Percentiles rank a stretch among this genome's conserved stretches.
Evolutionary conservation across 2,113 vertebrate species (phyloP).

Genomic region (Microcebus lehilahytsara): DNA sequence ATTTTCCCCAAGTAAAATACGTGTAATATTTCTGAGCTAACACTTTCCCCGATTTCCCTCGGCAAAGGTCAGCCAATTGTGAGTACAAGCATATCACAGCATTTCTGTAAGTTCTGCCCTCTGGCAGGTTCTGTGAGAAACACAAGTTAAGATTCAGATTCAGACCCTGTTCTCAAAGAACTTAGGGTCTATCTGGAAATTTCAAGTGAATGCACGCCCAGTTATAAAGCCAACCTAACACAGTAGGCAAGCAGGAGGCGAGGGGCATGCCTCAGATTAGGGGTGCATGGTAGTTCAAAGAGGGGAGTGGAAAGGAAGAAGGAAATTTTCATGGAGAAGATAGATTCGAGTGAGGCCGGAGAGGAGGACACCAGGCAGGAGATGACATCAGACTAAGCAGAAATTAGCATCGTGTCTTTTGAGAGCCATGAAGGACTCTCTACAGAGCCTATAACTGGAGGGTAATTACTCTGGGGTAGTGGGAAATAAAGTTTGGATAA

Average conservation of each 20-base stretch:
- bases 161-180: background rate
- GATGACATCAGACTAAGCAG: background rate
- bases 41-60: background rate
- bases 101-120: background rate
- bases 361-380: background rate
- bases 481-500: background rate
- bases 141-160: background rate
- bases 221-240: background rate
- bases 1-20: background rate
- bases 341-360: background rate
- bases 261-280: too few relatives aligned
- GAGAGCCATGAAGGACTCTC: background rate
- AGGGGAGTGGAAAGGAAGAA: background rate
- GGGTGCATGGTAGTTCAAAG: background rate
- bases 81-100: too few relatives aligned
- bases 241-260: rapidly evolving
- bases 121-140: background rate
- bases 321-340: background rate
- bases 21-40: background rate
- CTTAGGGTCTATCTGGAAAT: background rate
- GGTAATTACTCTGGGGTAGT: background rate
- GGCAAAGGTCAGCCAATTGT: background rate
- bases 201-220: background rate
- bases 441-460: background rate
- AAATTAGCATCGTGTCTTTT: rapidly evolving